These are phyloP conservation scores for Acronicta alni DNA, from an alignment of 2,888 invertebrate genomes.

Conservation along the genomic window DNA sequence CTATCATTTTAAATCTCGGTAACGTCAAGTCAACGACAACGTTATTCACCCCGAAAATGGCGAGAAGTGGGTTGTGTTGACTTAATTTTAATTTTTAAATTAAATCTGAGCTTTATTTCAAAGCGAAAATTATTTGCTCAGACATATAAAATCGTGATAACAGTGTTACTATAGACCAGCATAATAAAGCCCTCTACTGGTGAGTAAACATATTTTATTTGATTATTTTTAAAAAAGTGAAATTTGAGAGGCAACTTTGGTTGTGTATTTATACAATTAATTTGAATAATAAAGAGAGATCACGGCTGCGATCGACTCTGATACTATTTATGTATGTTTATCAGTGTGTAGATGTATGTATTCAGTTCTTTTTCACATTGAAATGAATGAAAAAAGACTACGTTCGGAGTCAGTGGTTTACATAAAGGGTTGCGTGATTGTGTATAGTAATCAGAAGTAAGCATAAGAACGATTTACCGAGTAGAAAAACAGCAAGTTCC, in stretches of 20 bases:
- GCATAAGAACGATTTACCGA: constrained; percentile 21
- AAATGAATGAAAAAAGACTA: constrained; percentile 43
- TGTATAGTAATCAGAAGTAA: constrained; percentile 30
- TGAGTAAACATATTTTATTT: constrained; percentile 48
- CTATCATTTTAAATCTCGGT: constrained; percentile 20
- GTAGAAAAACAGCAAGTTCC: constrained; percentile 47
- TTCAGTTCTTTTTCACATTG: constrained; percentile 46
- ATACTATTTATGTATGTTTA: constrained; percentile 58
- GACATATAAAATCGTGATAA: constrained; percentile 22
- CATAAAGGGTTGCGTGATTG: constrained; percentile 48
- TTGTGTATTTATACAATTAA: constrained; percentile 59
- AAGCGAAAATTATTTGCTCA: constrained; percentile 53
- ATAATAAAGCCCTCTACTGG: constrained; percentile 46
- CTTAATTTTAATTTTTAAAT: constrained; percentile 46
- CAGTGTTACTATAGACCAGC: constrained; percentile 30
- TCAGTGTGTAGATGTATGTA: constrained; percentile 53
- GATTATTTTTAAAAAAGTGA: constrained; percentile 43
- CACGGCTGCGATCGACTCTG: constrained; percentile 53
- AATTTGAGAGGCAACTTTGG: constrained; percentile 46
- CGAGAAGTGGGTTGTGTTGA: constrained; percentile 73
- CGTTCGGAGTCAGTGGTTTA: constrained; percentile 31
- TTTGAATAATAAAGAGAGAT: constrained; percentile 71
- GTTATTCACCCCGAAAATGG: constrained; percentile 74
- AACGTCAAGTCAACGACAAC: constrained; percentile 3
- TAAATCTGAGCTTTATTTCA: constrained; percentile 58